Percentiles rank a stretch among this genome's conserved stretches.
Evolutionary conservation across 2,888 invertebrate species (phyloP).

Genomic region (Nomada ferruginata): DNA sequence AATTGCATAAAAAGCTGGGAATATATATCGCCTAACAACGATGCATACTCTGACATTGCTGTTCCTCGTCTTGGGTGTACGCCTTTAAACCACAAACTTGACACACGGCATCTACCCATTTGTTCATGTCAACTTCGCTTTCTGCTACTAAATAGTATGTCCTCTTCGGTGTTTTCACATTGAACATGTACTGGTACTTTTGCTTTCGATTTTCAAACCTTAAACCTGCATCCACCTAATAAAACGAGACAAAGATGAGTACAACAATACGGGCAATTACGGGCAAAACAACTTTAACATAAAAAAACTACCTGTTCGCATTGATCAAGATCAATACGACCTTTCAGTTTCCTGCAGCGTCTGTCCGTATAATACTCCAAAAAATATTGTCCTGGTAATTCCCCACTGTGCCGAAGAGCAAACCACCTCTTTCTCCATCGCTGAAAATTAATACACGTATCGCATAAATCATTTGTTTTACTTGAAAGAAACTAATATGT

Average conservation of each 20-base stretch:
- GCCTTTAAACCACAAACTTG: conserved; percentile 95
- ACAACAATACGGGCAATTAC: background rate
- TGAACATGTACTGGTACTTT: conserved; percentile 94
- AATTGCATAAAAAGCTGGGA: too few relatives aligned
- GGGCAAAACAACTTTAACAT: background rate
- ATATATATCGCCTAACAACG: background rate
- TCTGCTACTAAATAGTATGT: conserved; percentile 97
- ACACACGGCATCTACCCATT: conserved; percentile 98
- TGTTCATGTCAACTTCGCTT: conserved; percentile 95
- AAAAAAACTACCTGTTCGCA: conserved; percentile 92
- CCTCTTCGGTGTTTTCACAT: conserved; percentile 94
- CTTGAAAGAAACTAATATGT: background rate
- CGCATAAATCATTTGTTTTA: background rate
- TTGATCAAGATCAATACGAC: conserved; percentile 96
- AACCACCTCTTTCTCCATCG: conserved; percentile 98
- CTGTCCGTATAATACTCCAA: conserved; percentile 97
- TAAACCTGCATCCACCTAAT: conserved; percentile 93
- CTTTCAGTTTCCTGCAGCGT: conserved; percentile 93
- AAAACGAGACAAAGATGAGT: conserved; percentile 20
- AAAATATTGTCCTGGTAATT: conserved; percentile 96
- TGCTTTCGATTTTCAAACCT: conserved; percentile 92
- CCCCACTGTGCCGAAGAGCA: conserved; percentile 94
- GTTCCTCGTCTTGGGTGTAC: conserved; percentile 86
- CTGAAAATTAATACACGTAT: conserved; percentile 85
- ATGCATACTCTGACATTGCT: conserved; percentile 81